Evolutionary conservation across 2,888 invertebrate species (phyloP), one percentile per base, ranked within the genome.

Genomic region (Microctonus aethiopoides): DNA sequence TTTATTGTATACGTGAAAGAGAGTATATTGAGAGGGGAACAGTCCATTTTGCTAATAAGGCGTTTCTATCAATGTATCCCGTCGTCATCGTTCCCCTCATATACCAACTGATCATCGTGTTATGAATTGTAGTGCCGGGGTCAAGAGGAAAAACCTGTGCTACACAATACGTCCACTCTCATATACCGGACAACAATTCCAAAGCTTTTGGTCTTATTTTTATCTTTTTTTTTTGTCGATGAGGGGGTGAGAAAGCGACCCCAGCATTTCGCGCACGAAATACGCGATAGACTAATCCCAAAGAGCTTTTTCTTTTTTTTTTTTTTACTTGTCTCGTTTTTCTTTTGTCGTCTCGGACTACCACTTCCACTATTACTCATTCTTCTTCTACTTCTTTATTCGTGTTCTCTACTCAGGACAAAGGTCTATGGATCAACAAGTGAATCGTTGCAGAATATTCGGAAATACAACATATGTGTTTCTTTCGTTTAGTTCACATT

Each of bases 11-110:
- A n/a, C n/a, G n/a, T n/a, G n/a, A n/a, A n/a, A n/a, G n/a, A n/a
- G n/a, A n/a, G n/a, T n/a, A n/a, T n/a, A n/a, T n/a, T n/a, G n/a
- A n/a, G n/a, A 41, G 52, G 70, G 70, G 64, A 54, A 64, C 62
- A 68, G 75, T 73, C 80, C 81, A 82, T 81, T 79, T 80, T 77
- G 76, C 76, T 81, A 82, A 82, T 82, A 79, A 80, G 79, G 78
- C 77, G 78, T 75, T 81, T 77, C 75, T 66, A 11, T 57, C 56
- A 60, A 67, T 64, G 57, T 63, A 71, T 68, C 66, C 34, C 56
- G 13, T 29, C 16, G 51, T 16, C 51, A 22, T 63, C n/a, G 26
- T 41, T 29, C 62, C 51, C 13, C 51, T 46, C 16, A 24, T 26
- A 13, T 51, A 20, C 9, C 5, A 3, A 46, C 16, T 16, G 20